These are phyloP conservation scores for Parnassius orleans DNA, from an alignment of 2,888 invertebrate genomes.

Conservation along the genomic window DNA sequence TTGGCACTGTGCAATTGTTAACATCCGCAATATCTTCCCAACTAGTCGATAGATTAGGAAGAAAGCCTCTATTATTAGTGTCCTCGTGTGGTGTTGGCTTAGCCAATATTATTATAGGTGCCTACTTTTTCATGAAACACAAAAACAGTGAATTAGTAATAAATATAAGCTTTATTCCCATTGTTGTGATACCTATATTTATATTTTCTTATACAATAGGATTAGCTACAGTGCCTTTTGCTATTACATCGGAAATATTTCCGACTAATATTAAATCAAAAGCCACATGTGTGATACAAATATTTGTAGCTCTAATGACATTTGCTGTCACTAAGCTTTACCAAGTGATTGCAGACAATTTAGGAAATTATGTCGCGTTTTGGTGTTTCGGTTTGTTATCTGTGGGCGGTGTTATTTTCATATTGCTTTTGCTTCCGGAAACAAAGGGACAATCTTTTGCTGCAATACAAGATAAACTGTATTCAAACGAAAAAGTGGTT, in stretches of 20 bases:
- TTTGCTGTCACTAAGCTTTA: slow-evolving; percentile 82
- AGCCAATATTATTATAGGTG: slow-evolving; percentile 75
- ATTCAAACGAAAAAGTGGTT: slow-evolving; percentile 58
- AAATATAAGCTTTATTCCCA: slow-evolving; percentile 78
- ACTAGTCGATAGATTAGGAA: slow-evolving; percentile 82
- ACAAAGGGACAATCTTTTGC: slow-evolving; percentile 83
- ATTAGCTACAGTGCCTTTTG: slow-evolving; percentile 83
- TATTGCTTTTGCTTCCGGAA: slow-evolving; percentile 77
- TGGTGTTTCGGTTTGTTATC: slow-evolving; percentile 78
- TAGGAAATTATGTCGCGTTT: slow-evolving; percentile 78
- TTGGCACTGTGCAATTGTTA: slow-evolving; percentile 76
- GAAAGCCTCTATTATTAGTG: slow-evolving; percentile 80
- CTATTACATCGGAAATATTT: slow-evolving; percentile 83
- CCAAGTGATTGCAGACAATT: slow-evolving; percentile 74
- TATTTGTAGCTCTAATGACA: slow-evolving; percentile 80
- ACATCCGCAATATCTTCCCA: slow-evolving; percentile 80
- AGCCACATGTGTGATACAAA: slow-evolving; percentile 83
- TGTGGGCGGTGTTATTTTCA: slow-evolving; percentile 75
- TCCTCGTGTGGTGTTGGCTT: slow-evolving; percentile 80
- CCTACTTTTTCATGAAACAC: slow-evolving; percentile 79
- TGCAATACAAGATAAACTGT: slow-evolving; percentile 77
- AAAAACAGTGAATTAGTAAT: slow-evolving; percentile 65
- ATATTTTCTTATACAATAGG: slow-evolving; percentile 83
- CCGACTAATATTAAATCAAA: slow-evolving; percentile 83
- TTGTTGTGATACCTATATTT: slow-evolving; percentile 81